Base-by-base conservation (phyloP, 2,113 vertebrate species). In the human region DNA sequence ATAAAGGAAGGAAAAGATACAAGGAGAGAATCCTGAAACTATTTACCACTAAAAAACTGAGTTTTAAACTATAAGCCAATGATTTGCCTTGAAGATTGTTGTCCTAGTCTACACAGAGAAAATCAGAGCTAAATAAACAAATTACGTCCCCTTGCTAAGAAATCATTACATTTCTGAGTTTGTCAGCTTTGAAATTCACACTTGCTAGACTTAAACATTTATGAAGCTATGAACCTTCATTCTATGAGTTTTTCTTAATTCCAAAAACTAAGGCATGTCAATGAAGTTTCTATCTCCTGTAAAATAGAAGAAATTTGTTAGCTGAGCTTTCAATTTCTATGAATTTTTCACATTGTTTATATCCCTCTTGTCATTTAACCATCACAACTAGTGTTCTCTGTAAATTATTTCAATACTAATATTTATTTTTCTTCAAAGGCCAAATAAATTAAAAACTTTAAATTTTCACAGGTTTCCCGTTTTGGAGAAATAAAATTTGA, bases 401-500 rank as follows among this genome's bases (percentile, higher is more conserved):
- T 76, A 93, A 78, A 38, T 57, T 89, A 93, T 48, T 83, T 20
- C 38, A 89, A 70, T 57, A 57, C 68, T 59, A 70, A 78, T 13
- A 89, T 73, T 45, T 55, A 48, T 57, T 88, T 87, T 64, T 81
- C 64, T 92, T 88, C 25, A 88, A 92, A 92, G 43, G 27, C 55
- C n/a, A 59, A 78, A 91, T 25, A 72, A 55, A 50, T 23, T 35
- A 45, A 90, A 84, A 90, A 75, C 40, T 90, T 75, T 12, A 88
- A 75, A 88, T 38, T 76, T 55, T 72, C 59, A 48, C 79, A 82
- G 38, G 35, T 57, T 94, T 90, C 17, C 40, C 59, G 17, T 92
- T 94, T 88, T 90, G n/a, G 78, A 83, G 57, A 96, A 91, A 57
- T 91, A 75, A 83, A 70, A 92, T 70, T 43, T 78, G 40, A n/a